A percentile compares a stretch with the other conserved stretches of the same genome.
Conservation (phyloP, 2,888 invertebrate species). For the Xylota sylvarum region DNA sequence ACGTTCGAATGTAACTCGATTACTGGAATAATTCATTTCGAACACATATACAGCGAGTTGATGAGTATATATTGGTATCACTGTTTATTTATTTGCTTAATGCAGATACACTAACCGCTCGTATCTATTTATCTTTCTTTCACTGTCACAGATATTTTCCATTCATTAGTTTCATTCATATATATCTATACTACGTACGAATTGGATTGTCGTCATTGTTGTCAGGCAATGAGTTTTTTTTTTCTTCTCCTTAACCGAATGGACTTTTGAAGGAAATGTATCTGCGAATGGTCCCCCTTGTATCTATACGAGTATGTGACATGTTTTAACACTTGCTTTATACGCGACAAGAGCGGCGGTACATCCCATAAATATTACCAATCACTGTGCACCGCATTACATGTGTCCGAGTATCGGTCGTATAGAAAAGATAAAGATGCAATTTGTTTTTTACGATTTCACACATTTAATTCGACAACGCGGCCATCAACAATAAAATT, state of each 20-base stretch:
- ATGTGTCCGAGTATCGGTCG: constrained; percentile 2
- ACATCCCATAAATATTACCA: constrained; percentile 47
- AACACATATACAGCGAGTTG: neutral
- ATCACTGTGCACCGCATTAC: constrained; percentile 20
- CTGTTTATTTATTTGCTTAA: constrained; percentile 27
- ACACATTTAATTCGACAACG: constrained; percentile 38
- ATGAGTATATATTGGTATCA: neutral
- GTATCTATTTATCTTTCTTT: constrained; percentile 60
- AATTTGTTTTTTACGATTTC: constrained; percentile 33
- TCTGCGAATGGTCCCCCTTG: neutral
- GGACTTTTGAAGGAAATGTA: neutral
- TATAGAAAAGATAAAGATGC: constrained; percentile 19
- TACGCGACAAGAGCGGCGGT: constrained; percentile 29
- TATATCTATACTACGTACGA: neutral
- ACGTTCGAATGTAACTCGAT: constrained; percentile 58
- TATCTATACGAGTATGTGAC: constrained; percentile 35
- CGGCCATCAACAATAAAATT: constrained; percentile 33
- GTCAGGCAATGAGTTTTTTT: constrained; percentile 1
- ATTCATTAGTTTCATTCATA: constrained; percentile 72
- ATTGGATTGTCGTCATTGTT: neutral
- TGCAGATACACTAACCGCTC: constrained; percentile 5
- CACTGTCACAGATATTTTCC: constrained; percentile 54
- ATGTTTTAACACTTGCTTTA: constrained; percentile 47
- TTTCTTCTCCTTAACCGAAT: neutral
- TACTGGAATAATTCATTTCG: constrained; percentile 38